Percentiles rank a stretch among this genome's conserved stretches.
phyloP scores from a whole-genome alignment of 1,140 invertebrate species.

The Parasteatoda tepidariorum region DNA sequence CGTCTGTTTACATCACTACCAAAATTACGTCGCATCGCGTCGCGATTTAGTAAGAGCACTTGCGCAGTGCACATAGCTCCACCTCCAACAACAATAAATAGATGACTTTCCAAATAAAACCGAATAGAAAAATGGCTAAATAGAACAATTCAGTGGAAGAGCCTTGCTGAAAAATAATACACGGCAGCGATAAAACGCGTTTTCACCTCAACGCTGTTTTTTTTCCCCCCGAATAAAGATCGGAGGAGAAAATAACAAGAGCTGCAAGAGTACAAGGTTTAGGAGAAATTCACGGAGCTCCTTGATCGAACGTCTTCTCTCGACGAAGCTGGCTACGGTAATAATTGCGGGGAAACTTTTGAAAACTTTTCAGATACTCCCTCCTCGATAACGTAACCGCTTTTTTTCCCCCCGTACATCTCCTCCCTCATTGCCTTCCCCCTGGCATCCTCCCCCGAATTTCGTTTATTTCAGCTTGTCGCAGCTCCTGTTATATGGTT shows the following conservation, averaged over 20 bases:
- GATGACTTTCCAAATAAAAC: neutral
- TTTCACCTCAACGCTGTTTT: too few relatives aligned
- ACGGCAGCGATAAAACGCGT: neutral
- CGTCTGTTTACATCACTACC: neutral
- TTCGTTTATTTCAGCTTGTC: slow-evolving; percentile 28
- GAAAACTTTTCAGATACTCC: neutral
- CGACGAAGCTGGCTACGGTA: neutral
- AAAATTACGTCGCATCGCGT: neutral
- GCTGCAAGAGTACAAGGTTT: neutral
- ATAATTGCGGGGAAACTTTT: neutral
- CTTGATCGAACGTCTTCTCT: neutral
- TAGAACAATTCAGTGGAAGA: neutral
- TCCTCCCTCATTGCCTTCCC: neutral
- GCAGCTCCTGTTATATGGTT: slow-evolving; percentile 33
- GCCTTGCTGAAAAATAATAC: neutral
- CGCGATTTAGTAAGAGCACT: slow-evolving; percentile 16
- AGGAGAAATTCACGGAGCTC: neutral
- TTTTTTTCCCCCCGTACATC: neutral
- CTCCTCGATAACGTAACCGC: neutral
- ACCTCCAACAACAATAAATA: neutral
- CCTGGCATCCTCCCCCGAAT: neutral
- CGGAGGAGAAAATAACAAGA: neutral
- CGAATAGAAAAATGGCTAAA: neutral
- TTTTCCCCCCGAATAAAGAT: neutral
- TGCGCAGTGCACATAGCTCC: slow-evolving; percentile 31